Conservation (phyloP, 30 jellyfish, hydroid and myxozoan species). For the Aurelia sp. region DNA sequence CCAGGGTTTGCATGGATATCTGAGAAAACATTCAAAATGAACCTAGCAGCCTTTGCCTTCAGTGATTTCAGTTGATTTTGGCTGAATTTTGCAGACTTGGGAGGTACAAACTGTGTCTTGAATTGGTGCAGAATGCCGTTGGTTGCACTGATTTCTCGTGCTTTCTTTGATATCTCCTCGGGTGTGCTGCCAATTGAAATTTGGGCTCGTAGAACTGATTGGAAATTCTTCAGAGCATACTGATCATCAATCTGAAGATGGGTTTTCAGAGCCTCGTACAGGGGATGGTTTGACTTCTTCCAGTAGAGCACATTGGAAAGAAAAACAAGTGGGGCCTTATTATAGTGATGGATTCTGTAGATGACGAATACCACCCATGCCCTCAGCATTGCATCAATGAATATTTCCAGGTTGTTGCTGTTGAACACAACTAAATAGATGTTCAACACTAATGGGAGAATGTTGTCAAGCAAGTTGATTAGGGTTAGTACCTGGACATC, state of each 20-base stretch:
- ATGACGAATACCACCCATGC: constrained; percentile 18
- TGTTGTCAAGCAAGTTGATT: constrained; percentile 30
- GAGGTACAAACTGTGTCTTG: background rate
- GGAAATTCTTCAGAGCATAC: background rate
- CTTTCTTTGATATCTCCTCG: background rate
- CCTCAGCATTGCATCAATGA: background rate
- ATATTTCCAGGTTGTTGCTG: background rate
- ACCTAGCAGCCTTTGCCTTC: background rate
- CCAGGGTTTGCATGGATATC: background rate
- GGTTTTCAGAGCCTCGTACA: background rate
- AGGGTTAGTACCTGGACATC: constrained; percentile 23
- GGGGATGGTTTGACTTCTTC: background rate
- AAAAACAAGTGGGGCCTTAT: background rate
- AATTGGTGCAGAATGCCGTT: background rate
- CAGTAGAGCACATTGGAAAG: background rate
- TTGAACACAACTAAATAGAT: constrained; percentile 3
- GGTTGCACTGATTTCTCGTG: background rate
- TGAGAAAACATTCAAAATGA: background rate
- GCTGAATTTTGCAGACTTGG: background rate
- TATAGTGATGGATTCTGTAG: background rate
- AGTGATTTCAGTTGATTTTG: background rate
- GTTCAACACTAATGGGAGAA: constrained; percentile 23
- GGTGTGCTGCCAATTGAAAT: background rate
- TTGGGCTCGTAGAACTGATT: background rate
- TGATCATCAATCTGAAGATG: no score